These are phyloP conservation scores for Andrena bicolor DNA, from an alignment of 2,888 invertebrate species.

Conservation along the genomic window DNA sequence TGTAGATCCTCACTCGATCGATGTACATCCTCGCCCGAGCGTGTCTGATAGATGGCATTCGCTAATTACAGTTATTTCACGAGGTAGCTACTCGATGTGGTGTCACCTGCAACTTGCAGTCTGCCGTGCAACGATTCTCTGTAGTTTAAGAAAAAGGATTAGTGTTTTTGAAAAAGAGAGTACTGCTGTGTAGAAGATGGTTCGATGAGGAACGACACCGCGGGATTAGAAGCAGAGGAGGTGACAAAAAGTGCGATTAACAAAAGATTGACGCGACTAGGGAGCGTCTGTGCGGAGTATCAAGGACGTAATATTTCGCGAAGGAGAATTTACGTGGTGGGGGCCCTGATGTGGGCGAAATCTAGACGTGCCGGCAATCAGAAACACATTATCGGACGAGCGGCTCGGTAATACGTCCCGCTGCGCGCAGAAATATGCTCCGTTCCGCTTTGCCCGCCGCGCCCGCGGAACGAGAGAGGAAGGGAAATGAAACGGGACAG, in stretches of 20 bases:
- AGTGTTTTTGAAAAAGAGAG: too few relatives aligned
- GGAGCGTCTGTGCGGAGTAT: not conserved
- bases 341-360: constrained; percentile 55
- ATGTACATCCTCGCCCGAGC: not conserved
- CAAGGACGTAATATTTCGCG: constrained; percentile 56
- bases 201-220: not conserved
- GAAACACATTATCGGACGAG: constrained; percentile 83
- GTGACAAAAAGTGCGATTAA: not conserved
- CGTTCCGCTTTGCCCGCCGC: constrained; percentile 62
- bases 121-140: too few relatives aligned
- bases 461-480: constrained; percentile 30
- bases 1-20: constrained; percentile 8
- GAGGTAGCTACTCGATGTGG: too few relatives aligned
- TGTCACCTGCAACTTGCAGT: too few relatives aligned
- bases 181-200: too few relatives aligned
- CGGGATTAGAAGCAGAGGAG: not conserved
- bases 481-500: constrained; percentile 51
- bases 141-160: too few relatives aligned
- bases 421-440: constrained; percentile 77
- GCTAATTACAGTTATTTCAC: not conserved
- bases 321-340: constrained; percentile 62
- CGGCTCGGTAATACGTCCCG: constrained; percentile 79
- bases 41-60: not conserved
- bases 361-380: constrained; percentile 81
- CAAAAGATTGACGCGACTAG: not conserved